Base-by-base conservation (phyloP, 2,888 invertebrate species). In the Drosophila crucigera region DNA sequence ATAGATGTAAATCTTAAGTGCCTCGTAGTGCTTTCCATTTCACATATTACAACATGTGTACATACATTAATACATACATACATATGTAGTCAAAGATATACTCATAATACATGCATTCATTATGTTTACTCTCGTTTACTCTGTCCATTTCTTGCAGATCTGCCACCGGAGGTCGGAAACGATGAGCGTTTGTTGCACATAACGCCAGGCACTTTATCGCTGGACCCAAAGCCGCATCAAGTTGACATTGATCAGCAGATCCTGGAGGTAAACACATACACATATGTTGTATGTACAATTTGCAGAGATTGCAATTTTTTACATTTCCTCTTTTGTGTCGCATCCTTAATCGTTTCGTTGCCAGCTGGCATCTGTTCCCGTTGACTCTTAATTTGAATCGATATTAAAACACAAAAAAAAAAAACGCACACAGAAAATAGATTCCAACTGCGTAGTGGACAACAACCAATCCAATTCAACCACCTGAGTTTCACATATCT, bases 161-260 rank as follows among this genome's bases (percentile, higher is more conserved):
- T 94, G 92, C 92, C 93, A 84, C 92, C 93, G 81, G 93, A 94
- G 89, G 92, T 92, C 77, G 92, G 92, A 89, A 91, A 91, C 73
- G 92, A 92, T 86, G 93, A 93, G 68, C 90, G 93, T 82, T 86
- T 92, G 80, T 85, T 93, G 81, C 93, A 87, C 76, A 90, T 93
- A 79, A 91, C 92, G 78, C 92, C 92, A 66, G 91, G 91, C 76
- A 87, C 90, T 66, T 82, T 93, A 82, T 83, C 91, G 73, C 84
- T 93, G 81, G 93, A 92, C 75, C 92, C 89, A 76, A 92, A 91
- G 79, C 86, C 91, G 67, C 88, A 87, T 82, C 91, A 91, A 83
- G 89, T 83, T 77, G 93, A 93, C 84, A 91, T 94, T 70, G 92
- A 93, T 91, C 93, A 93, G 84, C 93, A 94, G 89, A 93, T 94